Base-by-base conservation (phyloP, 2,113 vertebrate species). In the Lampris megalopsis region DNA sequence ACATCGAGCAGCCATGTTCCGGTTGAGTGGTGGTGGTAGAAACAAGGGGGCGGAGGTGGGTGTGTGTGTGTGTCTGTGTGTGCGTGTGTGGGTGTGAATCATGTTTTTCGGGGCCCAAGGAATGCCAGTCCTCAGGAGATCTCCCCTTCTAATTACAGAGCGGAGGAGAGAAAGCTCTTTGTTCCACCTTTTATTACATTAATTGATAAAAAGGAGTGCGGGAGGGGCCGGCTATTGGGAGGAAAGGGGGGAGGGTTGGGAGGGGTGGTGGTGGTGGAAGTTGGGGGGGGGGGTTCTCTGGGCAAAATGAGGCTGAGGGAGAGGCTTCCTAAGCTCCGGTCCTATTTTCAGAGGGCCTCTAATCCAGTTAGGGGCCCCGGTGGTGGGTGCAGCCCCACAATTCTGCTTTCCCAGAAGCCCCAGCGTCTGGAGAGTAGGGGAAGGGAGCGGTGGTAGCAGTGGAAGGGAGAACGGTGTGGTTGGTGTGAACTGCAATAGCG, bases 171-270 rank as follows among this genome's bases (percentile, higher is more conserved):
- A 89, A 90, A 88, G 85, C 83, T 88, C 92, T 94, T 93, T 94
- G 94, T 94, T 94, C 92, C 83, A 91, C 91, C 88, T 94, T 94
- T 94, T 95, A 93, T 91, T 90, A 92, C 86, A 94, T 92, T 93
- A 94, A 94, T 94, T 94, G 93, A 94, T 94, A 94, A 94, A 92
- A 86, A 61, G 86, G 82, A 84, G 80, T 71, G 64, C 5, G 76
- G 87, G 76, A 80, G 82, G 75, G 86, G 88, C 75, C 53, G 52
- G 80, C 81, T 88, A 73, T 82, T 60, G 52, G 57, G 66, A 65
- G 9, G 70, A 35, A n/a, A 59, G 59, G 60, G 80, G 43, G 42
- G 0, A 8, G 73, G 52, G 54, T 38, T 43, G 53, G 64, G 75
- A 86, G 70, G 56, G 42, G 9, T 72, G 67, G 41, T 66, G 75